A percentile compares a stretch with the other conserved stretches of the same genome.
Evolutionary conservation across 2,888 invertebrate species (phyloP).

Genomic region (Heliconius cydno): DNA sequence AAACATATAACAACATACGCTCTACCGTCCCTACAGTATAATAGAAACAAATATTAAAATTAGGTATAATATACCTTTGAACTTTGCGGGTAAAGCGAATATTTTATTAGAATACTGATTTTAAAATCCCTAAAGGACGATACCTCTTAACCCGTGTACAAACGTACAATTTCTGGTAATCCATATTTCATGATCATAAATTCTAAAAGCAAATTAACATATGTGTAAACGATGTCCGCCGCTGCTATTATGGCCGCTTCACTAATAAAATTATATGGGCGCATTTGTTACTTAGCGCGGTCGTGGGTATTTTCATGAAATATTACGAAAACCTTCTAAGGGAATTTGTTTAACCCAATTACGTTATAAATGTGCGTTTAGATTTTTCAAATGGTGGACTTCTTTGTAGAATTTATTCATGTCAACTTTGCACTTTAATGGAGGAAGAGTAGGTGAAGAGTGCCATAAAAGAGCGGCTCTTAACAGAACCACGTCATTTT

Average conservation of each 20-base stretch:
- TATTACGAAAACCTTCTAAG: conserved; percentile 61
- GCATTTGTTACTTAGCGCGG: conserved; percentile 62
- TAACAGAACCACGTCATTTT: neutral
- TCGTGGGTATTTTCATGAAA: conserved; percentile 57
- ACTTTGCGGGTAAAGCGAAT: conserved; percentile 3
- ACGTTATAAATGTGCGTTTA: conserved; percentile 22
- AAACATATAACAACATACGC: neutral
- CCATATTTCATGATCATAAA: conserved; percentile 37
- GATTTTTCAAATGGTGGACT: conserved; percentile 22
- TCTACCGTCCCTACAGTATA: neutral
- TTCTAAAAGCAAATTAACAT: conserved; percentile 35
- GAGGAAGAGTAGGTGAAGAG: neutral
- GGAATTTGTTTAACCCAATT: conserved; percentile 59
- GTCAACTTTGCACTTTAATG: conserved; percentile 6
- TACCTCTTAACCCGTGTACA: conserved; percentile 4
- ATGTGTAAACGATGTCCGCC: conserved; percentile 32
- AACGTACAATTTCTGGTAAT: conserved; percentile 26
- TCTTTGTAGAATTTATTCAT: conserved; percentile 53
- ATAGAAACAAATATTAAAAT: neutral
- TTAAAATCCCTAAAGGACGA: conserved; percentile 18
- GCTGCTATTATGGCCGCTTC: conserved; percentile 46
- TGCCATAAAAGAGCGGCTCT: neutral
- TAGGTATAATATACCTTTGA: neutral
- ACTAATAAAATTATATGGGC: conserved; percentile 70
- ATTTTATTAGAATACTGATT: neutral